Evolutionary conservation across 2,888 invertebrate species (phyloP).

Genomic region (Sarcophaga rosellei): DNA sequence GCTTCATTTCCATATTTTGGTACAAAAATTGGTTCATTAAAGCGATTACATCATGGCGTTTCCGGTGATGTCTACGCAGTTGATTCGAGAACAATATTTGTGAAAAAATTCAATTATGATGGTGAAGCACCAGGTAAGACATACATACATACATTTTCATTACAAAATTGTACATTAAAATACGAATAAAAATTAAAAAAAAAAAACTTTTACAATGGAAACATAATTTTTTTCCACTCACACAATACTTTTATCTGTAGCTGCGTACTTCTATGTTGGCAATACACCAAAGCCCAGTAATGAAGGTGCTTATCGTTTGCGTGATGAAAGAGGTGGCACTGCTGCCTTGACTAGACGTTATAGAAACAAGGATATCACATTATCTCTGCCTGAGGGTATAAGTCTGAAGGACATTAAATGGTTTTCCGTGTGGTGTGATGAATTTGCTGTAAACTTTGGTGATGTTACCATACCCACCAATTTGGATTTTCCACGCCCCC

Average conservation of each 20-base stretch:
- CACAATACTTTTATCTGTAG: slow-evolving; percentile 81
- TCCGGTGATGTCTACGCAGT: slow-evolving; percentile 93
- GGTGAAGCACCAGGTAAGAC: slow-evolving; percentile 92
- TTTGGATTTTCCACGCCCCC: slow-evolving; percentile 91
- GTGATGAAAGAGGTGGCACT: slow-evolving; percentile 92
- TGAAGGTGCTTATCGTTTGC: slow-evolving; percentile 86
- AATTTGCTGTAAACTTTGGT: slow-evolving; percentile 94
- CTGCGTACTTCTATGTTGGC: slow-evolving; percentile 95
- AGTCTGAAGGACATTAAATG: slow-evolving; percentile 91
- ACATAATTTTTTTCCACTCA: no score
- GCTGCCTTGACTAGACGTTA: slow-evolving; percentile 88
- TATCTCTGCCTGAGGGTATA: slow-evolving; percentile 93
- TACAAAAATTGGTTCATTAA: slow-evolving; percentile 89
- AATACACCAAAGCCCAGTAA: slow-evolving; percentile 86
- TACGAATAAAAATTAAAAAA: not conserved
- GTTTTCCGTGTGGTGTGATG: slow-evolving; percentile 96
- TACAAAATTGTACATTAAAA: not conserved
- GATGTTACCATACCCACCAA: slow-evolving; percentile 90
- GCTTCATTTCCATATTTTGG: slow-evolving; percentile 86
- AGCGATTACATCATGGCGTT: slow-evolving; percentile 91
- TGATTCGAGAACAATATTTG: slow-evolving; percentile 92
- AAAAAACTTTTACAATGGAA: not conserved
- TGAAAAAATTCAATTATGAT: slow-evolving; percentile 94
- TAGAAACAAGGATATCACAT: slow-evolving; percentile 90
- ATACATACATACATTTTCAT: no score